These are phyloP conservation scores for Aldabrachelys gigantea DNA, from an alignment of 2,113 vertebrate species.

Conservation along the genomic window DNA sequence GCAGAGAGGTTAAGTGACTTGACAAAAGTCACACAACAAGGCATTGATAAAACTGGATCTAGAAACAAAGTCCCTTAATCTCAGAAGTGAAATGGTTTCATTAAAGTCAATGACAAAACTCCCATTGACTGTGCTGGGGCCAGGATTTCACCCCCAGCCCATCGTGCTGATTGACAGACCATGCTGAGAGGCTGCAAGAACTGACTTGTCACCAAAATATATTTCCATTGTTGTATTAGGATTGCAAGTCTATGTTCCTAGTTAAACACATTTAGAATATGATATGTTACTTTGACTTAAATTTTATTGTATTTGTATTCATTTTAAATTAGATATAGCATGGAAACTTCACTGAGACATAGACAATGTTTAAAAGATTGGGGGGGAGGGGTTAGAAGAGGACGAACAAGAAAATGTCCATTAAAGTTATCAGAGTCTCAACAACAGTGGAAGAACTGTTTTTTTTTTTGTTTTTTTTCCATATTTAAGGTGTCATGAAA, in stretches of 20 bases:
- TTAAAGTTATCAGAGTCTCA: rapidly evolving
- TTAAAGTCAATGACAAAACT: conserved; percentile 33
- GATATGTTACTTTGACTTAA: not conserved
- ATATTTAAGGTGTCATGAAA: not conserved
- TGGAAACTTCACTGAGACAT: conserved; percentile 5
- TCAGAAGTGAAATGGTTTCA: not conserved
- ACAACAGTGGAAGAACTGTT: not conserved
- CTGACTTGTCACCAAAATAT: conserved; percentile 47
- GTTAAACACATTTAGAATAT: conserved; percentile 5
- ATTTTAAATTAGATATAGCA: not conserved
- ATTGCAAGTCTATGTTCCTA: not conserved
- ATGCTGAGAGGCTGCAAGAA: not conserved
- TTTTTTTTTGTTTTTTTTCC: not conserved
- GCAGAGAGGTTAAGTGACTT: not conserved
- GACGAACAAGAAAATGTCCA: not conserved
- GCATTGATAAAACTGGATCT: conserved; percentile 15
- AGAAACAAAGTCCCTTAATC: not conserved
- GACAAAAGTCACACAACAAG: not conserved
- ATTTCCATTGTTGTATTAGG: conserved; percentile 12
- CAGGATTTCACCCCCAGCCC: conserved; percentile 21
- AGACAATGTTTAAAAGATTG: not conserved
- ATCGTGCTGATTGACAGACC: conserved; percentile 5
- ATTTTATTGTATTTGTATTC: conserved; percentile 7
- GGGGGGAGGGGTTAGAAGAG: not conserved
- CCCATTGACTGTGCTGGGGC: not conserved